phyloP scores from a whole-genome alignment of 1,140 invertebrate species.

The Eciton burchellii region DNA sequence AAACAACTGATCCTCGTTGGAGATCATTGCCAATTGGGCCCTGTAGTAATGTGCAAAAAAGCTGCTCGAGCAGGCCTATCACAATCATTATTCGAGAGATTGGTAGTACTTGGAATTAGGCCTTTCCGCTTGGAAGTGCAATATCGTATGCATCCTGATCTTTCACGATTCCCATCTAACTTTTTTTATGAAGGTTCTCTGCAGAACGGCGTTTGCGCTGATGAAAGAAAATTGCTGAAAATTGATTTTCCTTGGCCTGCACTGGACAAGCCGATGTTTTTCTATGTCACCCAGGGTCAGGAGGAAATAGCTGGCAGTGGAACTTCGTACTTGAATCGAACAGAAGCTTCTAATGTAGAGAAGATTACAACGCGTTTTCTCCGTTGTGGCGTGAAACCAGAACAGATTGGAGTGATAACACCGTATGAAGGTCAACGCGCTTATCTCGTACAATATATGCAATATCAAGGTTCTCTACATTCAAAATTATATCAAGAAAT shows the following conservation, averaged over 20 bases:
- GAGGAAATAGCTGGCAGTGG: constrained; percentile 99
- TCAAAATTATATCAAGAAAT: constrained; percentile 99
- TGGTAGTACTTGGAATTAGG: constrained; percentile 98
- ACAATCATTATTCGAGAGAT: constrained; percentile 98
- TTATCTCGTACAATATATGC: constrained; percentile 99
- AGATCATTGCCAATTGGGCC: constrained; percentile 99
- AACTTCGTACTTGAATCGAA: constrained; percentile 99
- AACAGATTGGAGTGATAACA: constrained; percentile 99
- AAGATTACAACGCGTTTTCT: constrained; percentile 98
- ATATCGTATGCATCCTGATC: constrained; percentile 99
- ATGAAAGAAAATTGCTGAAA: constrained; percentile 95
- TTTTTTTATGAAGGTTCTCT: constrained; percentile 99
- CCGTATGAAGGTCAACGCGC: constrained; percentile 99
- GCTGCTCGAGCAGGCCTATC: constrained; percentile 98
- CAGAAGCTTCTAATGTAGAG: constrained; percentile 99
- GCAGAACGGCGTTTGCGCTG: constrained; percentile 99
- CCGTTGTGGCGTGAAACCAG: constrained; percentile 97
- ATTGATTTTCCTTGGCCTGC: constrained; percentile 99
- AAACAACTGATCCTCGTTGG: constrained; percentile 98
- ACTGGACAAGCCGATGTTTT: constrained; percentile 99
- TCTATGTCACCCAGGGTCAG: constrained; percentile 98
- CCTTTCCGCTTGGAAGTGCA: constrained; percentile 99
- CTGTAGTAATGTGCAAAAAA: constrained; percentile 99
- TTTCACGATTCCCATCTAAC: constrained; percentile 99
- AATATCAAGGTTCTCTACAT: constrained; percentile 98